Conservation (phyloP, 37 sponge, comb jelly and placozoan genomes). For the Geodia barretti region DNA sequence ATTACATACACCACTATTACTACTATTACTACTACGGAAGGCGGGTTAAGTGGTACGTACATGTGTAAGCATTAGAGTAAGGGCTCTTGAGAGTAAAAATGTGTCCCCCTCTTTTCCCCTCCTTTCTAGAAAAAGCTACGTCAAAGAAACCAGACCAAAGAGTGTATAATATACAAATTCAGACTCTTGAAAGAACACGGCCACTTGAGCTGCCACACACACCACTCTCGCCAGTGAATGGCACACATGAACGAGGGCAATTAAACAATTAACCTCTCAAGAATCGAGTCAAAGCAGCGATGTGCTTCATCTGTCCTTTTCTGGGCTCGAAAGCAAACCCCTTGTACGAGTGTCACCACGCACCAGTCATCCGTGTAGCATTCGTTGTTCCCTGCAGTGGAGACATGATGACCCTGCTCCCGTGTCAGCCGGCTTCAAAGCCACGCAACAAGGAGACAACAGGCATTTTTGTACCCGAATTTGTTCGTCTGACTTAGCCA, state of each 20-base stretch:
- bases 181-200: no score
- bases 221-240: no score
- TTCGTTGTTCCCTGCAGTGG: conserved; percentile 28
- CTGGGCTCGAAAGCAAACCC: conserved; percentile 55
- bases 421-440: not conserved
- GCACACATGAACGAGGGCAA: not conserved
- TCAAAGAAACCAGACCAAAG: no score
- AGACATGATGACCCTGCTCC: not conserved
- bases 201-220: no score
- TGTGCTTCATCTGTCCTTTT: conserved; percentile 57
- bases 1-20: no score
- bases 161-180: no score
- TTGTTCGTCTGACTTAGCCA: conserved; percentile 6
- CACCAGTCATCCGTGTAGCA: conserved; percentile 59
- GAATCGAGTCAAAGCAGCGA: conserved; percentile 37
- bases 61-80: no score
- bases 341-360: conserved; percentile 67
- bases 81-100: no score
- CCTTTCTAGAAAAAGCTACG: no score
- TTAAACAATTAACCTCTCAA: conserved; percentile 36
- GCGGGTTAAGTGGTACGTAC: no score
- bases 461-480: not conserved
- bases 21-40: no score
- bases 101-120: no score
- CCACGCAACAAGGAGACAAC: not conserved